phyloP scores from a whole-genome alignment of 2,113 vertebrate species.

The Lagopus leucura region DNA sequence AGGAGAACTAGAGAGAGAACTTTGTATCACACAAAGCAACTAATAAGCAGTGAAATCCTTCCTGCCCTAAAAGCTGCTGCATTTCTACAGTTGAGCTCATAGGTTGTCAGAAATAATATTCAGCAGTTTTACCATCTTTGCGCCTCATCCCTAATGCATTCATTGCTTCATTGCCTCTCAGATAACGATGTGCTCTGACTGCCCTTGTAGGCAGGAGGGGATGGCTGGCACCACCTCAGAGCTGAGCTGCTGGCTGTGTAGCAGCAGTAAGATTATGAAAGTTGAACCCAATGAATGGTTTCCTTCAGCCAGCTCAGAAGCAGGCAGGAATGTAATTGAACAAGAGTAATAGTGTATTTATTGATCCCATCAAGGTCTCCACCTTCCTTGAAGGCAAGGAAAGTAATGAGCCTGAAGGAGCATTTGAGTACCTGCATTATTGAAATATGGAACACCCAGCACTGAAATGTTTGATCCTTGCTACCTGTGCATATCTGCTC shows the following conservation, averaged over 20 bases:
- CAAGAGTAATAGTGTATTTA: slow-evolving; percentile 51
- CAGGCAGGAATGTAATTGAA: slow-evolving; percentile 36
- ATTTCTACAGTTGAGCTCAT: neutral
- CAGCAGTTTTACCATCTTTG: neutral
- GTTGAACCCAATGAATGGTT: neutral
- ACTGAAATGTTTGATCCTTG: neutral
- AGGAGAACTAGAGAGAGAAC: neutral
- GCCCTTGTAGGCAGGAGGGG: neutral
- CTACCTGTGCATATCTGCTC: neutral
- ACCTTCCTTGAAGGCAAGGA: slow-evolving; percentile 16
- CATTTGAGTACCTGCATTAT: neutral
- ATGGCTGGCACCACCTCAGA: neutral
- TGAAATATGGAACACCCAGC: neutral
- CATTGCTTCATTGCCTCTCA: neutral
- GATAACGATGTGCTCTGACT: neutral
- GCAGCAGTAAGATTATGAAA: neutral
- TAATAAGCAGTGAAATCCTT: neutral
- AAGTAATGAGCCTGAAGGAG: slow-evolving; percentile 21
- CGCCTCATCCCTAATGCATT: neutral
- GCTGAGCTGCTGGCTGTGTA: neutral
- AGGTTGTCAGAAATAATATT: neutral
- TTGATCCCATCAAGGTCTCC: slow-evolving; percentile 48
- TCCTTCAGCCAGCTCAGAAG: slow-evolving; percentile 6
- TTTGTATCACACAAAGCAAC: neutral
- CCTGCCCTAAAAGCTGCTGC: neutral